Percentiles rank a stretch among this genome's conserved stretches.
phyloP scores from a whole-genome alignment of 2,888 invertebrate species.

The Oscheius onirici region DNA sequence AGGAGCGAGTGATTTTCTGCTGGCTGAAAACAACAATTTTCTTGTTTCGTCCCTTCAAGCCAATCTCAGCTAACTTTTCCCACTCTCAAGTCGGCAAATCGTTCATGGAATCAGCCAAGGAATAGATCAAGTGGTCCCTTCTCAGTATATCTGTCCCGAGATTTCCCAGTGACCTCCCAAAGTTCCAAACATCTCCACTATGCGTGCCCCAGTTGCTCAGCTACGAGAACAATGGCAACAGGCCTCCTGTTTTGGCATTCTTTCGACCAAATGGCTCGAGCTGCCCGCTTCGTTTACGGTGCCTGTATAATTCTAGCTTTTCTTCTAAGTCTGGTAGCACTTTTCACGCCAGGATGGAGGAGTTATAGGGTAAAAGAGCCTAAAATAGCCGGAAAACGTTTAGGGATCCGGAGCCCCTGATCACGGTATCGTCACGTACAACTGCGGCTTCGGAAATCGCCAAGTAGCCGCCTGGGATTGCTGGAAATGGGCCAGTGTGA shows the following conservation, averaged over 20 bases:
- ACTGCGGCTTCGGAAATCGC: slow-evolving; percentile 54
- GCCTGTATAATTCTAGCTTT: slow-evolving; percentile 52
- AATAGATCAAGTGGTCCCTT: slow-evolving; percentile 97
- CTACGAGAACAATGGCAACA: slow-evolving; percentile 11
- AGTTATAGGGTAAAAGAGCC: slow-evolving; percentile 44
- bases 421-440: slow-evolving; percentile 57
- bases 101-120: slow-evolving; percentile 88
- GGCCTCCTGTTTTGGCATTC: slow-evolving; percentile 6
- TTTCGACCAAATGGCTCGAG: background rate
- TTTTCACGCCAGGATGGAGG: slow-evolving; percentile 67
- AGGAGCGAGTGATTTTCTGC: too few relatives aligned
- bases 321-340: slow-evolving; percentile 53
- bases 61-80: too few relatives aligned
- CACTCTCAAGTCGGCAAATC: slow-evolving; percentile 82
- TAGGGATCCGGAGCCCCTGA: slow-evolving; percentile 51
- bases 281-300: slow-evolving; percentile 40
- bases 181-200: too few relatives aligned
- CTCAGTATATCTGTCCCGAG: too few relatives aligned
- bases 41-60: too few relatives aligned
- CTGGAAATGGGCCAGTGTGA: slow-evolving; percentile 50
- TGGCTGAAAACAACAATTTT: too few relatives aligned
- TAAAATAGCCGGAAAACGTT: slow-evolving; percentile 26
- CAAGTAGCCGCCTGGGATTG: slow-evolving; percentile 54
- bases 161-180: too few relatives aligned
- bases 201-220: background rate